phyloP scores from a whole-genome alignment of 2,888 invertebrate species.

The Parelbella ahira region DNA sequence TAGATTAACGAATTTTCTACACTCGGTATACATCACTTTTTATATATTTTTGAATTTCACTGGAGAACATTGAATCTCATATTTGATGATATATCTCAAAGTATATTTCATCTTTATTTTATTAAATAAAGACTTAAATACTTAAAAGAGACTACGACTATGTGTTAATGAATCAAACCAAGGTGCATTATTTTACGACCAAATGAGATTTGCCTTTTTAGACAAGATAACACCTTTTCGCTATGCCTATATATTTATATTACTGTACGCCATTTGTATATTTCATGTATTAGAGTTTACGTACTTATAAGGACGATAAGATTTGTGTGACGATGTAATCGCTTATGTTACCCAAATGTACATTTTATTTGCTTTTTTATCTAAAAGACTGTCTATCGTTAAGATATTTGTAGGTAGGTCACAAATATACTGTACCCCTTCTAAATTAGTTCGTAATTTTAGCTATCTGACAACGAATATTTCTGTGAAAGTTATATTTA shows the following conservation, averaged over 20 bases:
- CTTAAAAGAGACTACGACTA: background rate
- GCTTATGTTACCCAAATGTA: slow-evolving; percentile 37
- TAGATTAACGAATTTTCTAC: too few species aligned
- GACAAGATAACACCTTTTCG: slow-evolving; percentile 14
- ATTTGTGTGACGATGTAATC: slow-evolving; percentile 26
- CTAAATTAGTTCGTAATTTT: slow-evolving; percentile 50
- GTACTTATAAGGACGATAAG: slow-evolving; percentile 8
- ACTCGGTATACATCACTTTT: too few species aligned
- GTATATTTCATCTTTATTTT: too few species aligned
- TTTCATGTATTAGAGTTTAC: slow-evolving; percentile 6
- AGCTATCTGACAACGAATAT: slow-evolving; percentile 68
- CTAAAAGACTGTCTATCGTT: slow-evolving; percentile 78
- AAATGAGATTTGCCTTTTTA: slow-evolving; percentile 23
- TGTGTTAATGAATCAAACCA: too few species aligned
- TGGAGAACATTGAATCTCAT: slow-evolving; percentile 7
- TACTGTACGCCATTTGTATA: slow-evolving; percentile 21
- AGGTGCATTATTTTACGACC: slow-evolving; percentile 19
- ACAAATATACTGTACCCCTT: slow-evolving; percentile 68
- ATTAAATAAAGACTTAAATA: background rate
- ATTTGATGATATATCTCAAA: too few species aligned
- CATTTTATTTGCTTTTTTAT: slow-evolving; percentile 53
- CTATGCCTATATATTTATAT: slow-evolving; percentile 16
- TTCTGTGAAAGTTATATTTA: slow-evolving; percentile 51
- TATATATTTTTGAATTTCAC: too few species aligned
- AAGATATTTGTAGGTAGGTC: slow-evolving; percentile 76